phyloP scores from a whole-genome alignment of 2,113 vertebrate species.

The Athene noctua region DNA sequence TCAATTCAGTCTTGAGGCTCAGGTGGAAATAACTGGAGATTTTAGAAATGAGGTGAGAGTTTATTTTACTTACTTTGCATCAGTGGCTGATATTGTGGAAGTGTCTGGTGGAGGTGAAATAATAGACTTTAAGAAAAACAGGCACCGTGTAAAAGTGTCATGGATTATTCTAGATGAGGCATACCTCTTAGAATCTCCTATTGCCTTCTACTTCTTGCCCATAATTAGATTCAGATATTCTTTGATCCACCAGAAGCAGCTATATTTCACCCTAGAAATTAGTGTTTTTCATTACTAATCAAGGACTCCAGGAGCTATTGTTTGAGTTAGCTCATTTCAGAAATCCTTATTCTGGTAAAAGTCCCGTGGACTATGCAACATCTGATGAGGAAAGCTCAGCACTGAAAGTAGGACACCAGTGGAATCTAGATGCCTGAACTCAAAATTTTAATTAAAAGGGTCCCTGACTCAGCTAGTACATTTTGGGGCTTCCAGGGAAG shows the following conservation, averaged over 20 bases:
- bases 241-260: not conserved
- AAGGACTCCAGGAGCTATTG: not conserved
- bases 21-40: not conserved
- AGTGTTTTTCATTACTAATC: not conserved
- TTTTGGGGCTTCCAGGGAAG: not conserved
- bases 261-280: not conserved
- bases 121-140: not conserved
- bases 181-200: not conserved
- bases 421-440: not conserved
- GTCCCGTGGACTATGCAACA: accelerated
- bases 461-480: not conserved
- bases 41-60: not conserved
- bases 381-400: not conserved
- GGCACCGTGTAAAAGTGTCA: not conserved
- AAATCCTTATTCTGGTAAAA: not conserved
- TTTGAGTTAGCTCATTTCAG: not conserved
- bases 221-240: not conserved
- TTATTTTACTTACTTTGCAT: not conserved
- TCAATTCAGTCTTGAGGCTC: not conserved
- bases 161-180: not conserved
- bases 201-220: not conserved
- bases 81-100: not conserved
- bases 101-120: not conserved
- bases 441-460: not conserved
- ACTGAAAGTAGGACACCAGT: not conserved